A percentile compares a stretch with the other conserved stretches of the same genome.
These are phyloP conservation scores for Aproaerema taeniolella DNA, from an alignment of 2,888 invertebrate genomes.

Conservation along the genomic window DNA sequence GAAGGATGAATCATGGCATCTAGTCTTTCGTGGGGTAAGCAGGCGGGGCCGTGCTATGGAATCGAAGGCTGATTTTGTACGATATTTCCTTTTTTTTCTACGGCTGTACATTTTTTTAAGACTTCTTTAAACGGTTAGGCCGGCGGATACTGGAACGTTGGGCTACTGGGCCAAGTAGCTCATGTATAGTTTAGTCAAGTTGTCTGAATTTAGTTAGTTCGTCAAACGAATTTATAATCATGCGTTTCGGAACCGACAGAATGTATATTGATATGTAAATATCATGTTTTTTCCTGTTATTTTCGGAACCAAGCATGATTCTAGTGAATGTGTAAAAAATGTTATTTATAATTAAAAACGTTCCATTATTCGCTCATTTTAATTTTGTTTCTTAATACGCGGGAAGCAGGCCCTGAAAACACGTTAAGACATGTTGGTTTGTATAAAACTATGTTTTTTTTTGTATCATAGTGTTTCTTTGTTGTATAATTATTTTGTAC, in stretches of 20 bases:
- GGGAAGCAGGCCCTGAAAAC: slow-evolving; percentile 20
- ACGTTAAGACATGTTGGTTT: slow-evolving; percentile 32
- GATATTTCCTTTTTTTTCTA: slow-evolving; percentile 31
- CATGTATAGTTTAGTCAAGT: too few species aligned
- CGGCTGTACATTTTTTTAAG: slow-evolving; percentile 21
- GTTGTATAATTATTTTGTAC: slow-evolving; percentile 49
- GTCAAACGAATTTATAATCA: too few species aligned
- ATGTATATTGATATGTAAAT: too few species aligned
- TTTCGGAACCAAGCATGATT: too few species aligned
- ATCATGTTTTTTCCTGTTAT: too few species aligned
- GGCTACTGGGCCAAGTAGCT: not conserved
- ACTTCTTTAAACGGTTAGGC: slow-evolving; percentile 12
- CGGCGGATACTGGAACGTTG: not conserved
- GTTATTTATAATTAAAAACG: not conserved
- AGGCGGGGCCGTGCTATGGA: slow-evolving; percentile 37
- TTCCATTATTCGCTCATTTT: not conserved
- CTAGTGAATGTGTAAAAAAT: too few species aligned
- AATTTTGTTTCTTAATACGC: slow-evolving; percentile 1
- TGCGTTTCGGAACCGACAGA: too few species aligned
- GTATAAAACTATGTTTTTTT: slow-evolving; percentile 46
- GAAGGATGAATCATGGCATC: slow-evolving; percentile 6
- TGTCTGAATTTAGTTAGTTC: too few species aligned
- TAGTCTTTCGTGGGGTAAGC: slow-evolving; percentile 28
- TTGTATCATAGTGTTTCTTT: slow-evolving; percentile 59
- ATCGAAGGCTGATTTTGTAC: slow-evolving; percentile 64